These are phyloP conservation scores for Pygathrix nemaeus DNA, from an alignment of 2,113 vertebrate species.

Conservation along the genomic window DNA sequence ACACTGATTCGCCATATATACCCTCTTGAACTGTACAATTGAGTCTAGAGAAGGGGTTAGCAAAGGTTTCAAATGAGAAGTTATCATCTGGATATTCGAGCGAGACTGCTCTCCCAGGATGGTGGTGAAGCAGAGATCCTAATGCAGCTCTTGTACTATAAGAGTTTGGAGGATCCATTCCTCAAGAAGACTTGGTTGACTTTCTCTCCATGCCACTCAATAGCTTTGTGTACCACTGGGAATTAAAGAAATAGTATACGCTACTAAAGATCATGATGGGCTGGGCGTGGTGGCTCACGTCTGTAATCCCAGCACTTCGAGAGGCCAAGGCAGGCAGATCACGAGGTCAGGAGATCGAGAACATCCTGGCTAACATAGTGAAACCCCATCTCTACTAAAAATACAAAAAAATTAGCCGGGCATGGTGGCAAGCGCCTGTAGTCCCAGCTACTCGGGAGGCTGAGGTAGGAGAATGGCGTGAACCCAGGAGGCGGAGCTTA, in stretches of 20 bases:
- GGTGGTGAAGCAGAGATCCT: not conserved
- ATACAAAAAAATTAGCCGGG: too few species aligned
- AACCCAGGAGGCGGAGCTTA: too few species aligned
- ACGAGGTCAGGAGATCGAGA: too few species aligned
- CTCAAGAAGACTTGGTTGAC: not conserved
- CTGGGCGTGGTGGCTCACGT: too few species aligned
- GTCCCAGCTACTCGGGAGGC: too few species aligned
- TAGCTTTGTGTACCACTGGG: not conserved
- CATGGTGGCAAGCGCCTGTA: accelerated
- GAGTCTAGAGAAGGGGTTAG: not conserved
- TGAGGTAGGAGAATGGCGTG: too few species aligned
- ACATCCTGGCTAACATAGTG: too few species aligned
- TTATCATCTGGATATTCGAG: not conserved
- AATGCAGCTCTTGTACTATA: not conserved
- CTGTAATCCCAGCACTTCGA: too few species aligned
- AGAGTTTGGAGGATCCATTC: not conserved
- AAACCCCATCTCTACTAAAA: too few species aligned
- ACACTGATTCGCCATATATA: not conserved
- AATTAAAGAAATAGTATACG: not conserved
- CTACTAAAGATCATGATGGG: not conserved
- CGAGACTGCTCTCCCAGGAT: not conserved
- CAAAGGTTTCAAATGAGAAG: not conserved
- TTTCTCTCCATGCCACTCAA: not conserved
- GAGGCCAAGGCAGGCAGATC: too few species aligned
- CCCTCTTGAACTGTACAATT: not conserved